Evolutionary conservation across 2,888 invertebrate species (phyloP).

Genomic region (Amorpha juglandis): DNA sequence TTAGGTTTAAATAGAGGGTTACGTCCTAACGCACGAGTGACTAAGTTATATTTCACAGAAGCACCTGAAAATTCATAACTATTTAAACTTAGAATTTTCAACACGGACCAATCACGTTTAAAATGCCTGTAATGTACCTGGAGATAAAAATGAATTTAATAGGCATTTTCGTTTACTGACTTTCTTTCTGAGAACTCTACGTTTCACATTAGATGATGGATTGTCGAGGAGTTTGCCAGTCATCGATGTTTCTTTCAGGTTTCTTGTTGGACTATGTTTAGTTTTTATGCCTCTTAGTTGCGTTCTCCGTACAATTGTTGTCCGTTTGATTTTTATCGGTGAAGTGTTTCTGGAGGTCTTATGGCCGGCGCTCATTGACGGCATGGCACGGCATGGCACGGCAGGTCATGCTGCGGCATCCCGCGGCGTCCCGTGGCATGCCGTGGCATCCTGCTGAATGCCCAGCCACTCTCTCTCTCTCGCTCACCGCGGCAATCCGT

Average conservation of each 20-base stretch:
- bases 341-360: slow-evolving; percentile 42
- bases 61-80: slow-evolving; percentile 37
- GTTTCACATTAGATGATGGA: background rate
- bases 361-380: too few relatives aligned
- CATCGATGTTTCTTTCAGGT: background rate
- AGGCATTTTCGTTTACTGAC: slow-evolving; percentile 43
- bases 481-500: too few relatives aligned
- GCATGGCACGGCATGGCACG: too few relatives aligned
- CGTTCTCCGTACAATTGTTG: slow-evolving; percentile 30
- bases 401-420: too few relatives aligned
- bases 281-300: slow-evolving; percentile 28
- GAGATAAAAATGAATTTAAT: slow-evolving; percentile 28
- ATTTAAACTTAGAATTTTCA: background rate
- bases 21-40: slow-evolving; percentile 10
- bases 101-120: background rate
- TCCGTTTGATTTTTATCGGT: slow-evolving; percentile 38
- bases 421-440: too few relatives aligned
- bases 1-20: slow-evolving; percentile 1
- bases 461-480: too few relatives aligned
- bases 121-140: slow-evolving; percentile 39
- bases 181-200: slow-evolving; percentile 47
- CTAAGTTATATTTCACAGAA: slow-evolving; percentile 20
- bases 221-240: background rate
- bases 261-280: slow-evolving; percentile 24
- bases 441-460: too few relatives aligned